Base-by-base conservation (phyloP, 2,797 vertebrate genomes). In the Antennarius maculatus region DNA sequence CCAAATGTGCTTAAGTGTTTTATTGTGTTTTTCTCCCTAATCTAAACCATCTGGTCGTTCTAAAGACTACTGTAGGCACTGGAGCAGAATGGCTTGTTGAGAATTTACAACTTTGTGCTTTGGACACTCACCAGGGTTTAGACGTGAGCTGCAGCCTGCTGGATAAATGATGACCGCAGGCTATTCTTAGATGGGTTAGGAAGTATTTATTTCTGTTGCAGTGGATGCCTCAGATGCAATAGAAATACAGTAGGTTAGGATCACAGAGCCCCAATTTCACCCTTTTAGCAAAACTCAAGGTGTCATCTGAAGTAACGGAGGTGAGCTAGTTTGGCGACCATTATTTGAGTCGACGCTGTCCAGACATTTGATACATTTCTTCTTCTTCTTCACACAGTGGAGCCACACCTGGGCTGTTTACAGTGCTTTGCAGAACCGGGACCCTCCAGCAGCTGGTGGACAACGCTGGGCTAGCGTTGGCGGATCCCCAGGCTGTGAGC, bases 31-130 rank as follows among this genome's bases (percentile, higher is more conserved):
- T 48, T 23, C 57, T 48, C 14, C 42, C 54, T 70, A 57, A 81
- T 77, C 71, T 66, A 57, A 83, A 82, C 71, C 78, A 85, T 67
- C 72, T 86, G 71, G 42, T 58, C 47, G 80, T 61, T 76, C 53
- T 74, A 61, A 82, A 65, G 57, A 15, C 57, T 6, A 8, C 54
- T 48, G 50, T 63, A 42, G 68, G 53, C 51, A 61, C 66, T 61
- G 57, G 66, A 80, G 71, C 63, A 55, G 60, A 77, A 66, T 69
- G 74, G 47, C 65, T 74, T 51, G 57, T 31, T 45, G 69, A 65
- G 49, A 76, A 85, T 85, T 56, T 77, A 79, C 71, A 83, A 65
- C 69, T 67, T 54, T 68, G 63, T 74, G 76, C 54, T 53, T 84
- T 84, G 77, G 73, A 69, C 69, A 76, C 43, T 60, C 54, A 74